phyloP scores from a whole-genome alignment of 2,113 vertebrate species.

The Rhinoderma darwinii region DNA sequence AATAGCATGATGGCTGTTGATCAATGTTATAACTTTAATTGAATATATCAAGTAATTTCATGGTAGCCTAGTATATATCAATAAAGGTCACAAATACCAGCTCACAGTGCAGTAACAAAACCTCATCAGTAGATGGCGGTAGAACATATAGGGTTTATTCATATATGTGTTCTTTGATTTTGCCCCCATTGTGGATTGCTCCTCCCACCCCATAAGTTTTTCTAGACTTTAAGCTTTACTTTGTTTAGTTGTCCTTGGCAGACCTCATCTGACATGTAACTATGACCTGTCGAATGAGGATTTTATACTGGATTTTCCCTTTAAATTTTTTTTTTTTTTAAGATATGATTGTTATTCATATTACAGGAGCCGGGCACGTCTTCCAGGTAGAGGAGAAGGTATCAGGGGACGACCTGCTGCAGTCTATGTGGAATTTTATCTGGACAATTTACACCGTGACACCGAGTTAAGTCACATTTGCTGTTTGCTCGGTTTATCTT shows the following conservation, averaged over 20 bases:
- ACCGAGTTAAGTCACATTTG: neutral
- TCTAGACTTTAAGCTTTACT: too few relatives aligned
- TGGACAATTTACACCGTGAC: neutral
- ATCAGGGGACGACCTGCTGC: neutral
- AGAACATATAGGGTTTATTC: neutral
- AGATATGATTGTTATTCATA: neutral
- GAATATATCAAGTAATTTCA: neutral
- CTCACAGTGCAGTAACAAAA: neutral
- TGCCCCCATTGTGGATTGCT: neutral
- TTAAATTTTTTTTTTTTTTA: neutral
- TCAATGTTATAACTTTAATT: neutral
- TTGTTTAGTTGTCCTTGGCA: neutral
- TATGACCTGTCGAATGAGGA: neutral
- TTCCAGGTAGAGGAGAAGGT: neutral
- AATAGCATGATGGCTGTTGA: neutral
- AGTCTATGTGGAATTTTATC: neutral
- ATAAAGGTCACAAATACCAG: neutral
- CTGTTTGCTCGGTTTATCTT: neutral
- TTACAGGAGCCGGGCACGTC: neutral
- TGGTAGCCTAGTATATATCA: neutral
- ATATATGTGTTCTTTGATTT: neutral
- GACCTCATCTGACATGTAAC: too few relatives aligned
- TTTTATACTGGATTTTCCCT: neutral
- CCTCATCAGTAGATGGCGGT: slow-evolving; percentile 8
- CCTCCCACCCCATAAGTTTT: neutral